Conservation (phyloP, 2,797 vertebrate genomes). For the Odontamblyopus lacepedii region DNA sequence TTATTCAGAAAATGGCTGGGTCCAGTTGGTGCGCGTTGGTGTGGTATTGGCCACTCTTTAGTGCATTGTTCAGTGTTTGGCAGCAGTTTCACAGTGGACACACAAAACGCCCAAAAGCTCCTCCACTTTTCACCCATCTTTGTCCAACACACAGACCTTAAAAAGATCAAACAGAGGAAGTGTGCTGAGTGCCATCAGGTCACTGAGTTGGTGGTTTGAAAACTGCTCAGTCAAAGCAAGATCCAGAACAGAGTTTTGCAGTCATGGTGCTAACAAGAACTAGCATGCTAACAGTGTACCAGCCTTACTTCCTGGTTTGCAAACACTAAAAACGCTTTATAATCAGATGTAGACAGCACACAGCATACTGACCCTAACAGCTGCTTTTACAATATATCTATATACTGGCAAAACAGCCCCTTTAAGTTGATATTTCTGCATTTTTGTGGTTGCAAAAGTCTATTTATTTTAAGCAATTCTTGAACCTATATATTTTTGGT, state of each 20-base stretch:
- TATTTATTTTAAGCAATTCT: not conserved
- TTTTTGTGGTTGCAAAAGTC: not conserved
- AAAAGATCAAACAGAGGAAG: slow-evolving; percentile 7
- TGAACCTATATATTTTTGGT: no score
- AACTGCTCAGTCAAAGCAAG: slow-evolving; percentile 7
- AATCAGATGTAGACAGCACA: no score
- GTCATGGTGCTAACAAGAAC: no score
- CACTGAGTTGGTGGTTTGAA: slow-evolving; percentile 14
- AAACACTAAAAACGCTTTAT: no score
- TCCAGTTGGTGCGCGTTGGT: slow-evolving; percentile 67
- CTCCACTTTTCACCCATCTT: slow-evolving; percentile 30
- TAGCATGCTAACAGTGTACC: no score
- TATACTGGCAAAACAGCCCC: no score
- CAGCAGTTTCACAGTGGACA: slow-evolving; percentile 35
- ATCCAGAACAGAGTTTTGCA: no score
- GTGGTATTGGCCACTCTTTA: slow-evolving; percentile 48
- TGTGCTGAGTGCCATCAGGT: slow-evolving; percentile 1
- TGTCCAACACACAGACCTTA: slow-evolving; percentile 19
- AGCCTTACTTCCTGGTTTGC: no score
- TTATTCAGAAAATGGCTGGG: slow-evolving; percentile 26
- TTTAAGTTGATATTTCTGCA: no score
- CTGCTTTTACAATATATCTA: no score
- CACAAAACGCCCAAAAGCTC: slow-evolving; percentile 25
- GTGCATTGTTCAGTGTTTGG: slow-evolving; percentile 43
- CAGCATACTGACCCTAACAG: no score